phyloP scores from a whole-genome alignment of 2,797 vertebrate species.

The Picus viridis region DNA sequence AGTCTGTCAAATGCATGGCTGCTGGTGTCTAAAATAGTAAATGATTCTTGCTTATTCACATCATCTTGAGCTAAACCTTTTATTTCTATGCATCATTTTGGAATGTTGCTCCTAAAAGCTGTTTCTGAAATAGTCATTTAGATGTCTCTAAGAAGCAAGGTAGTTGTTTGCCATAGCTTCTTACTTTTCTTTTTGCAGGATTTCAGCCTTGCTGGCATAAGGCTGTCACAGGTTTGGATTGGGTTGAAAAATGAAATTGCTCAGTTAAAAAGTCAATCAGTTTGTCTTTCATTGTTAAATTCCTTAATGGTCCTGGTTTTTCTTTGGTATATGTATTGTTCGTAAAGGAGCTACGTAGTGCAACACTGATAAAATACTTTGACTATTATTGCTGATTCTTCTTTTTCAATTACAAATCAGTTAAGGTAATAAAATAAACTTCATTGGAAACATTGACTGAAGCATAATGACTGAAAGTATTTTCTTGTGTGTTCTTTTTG shows the following conservation, averaged over 20 bases:
- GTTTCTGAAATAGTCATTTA: neutral
- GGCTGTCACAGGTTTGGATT: neutral
- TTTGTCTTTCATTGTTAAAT: neutral
- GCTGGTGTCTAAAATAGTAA: neutral
- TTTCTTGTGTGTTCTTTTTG: neutral
- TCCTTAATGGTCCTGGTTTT: neutral
- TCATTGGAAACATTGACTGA: neutral
- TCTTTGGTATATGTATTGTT: neutral
- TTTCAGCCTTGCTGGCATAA: neutral
- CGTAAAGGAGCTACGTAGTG: neutral
- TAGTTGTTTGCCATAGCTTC: too few species aligned
- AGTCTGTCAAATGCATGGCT: neutral
- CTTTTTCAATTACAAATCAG: neutral
- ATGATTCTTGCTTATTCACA: neutral
- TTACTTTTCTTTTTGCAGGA: neutral
- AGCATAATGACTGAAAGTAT: neutral
- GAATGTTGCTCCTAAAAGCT: neutral
- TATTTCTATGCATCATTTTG: neutral
- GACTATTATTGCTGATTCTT: neutral
- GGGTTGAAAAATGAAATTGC: neutral
- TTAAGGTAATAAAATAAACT: neutral
- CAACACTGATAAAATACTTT: neutral
- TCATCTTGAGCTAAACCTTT: neutral
- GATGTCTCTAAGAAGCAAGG: neutral
- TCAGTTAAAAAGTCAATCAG: neutral